These are phyloP conservation scores for Drosophila longiperda DNA, from an alignment of 2,888 invertebrate species.

Conservation along the genomic window DNA sequence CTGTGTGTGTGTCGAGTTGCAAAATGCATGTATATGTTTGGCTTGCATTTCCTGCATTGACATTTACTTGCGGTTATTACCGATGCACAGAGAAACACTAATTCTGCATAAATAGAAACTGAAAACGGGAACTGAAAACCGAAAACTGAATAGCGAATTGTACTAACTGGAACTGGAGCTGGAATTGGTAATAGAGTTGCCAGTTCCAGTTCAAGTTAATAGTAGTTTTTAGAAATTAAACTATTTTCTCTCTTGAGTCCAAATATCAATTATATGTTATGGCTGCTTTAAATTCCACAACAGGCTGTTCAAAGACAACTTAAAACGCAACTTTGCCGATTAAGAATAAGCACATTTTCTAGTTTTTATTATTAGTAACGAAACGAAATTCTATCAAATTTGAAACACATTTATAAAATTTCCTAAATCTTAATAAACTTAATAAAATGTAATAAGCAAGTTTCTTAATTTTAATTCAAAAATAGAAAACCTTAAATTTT, in stretches of 20 bases:
- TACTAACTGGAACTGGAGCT: slow-evolving; percentile 18
- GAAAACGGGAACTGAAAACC: slow-evolving; percentile 14
- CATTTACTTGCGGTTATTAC: slow-evolving; percentile 77
- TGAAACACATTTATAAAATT: neutral
- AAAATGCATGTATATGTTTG: slow-evolving; percentile 60
- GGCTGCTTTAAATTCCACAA: neutral
- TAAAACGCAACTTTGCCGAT: neutral
- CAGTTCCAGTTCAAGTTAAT: neutral
- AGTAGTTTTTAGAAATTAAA: neutral
- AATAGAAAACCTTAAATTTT: neutral
- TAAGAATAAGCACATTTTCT: too few species aligned
- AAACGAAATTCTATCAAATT: neutral
- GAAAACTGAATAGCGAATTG: neutral
- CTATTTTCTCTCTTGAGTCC: neutral
- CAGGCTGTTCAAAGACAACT: neutral
- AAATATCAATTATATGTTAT: neutral
- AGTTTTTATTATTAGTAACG: too few species aligned
- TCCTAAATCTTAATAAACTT: neutral
- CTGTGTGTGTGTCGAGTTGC: neutral
- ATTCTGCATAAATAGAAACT: slow-evolving; percentile 56
- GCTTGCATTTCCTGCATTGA: slow-evolving; percentile 67
- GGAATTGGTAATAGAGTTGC: slow-evolving; percentile 2
- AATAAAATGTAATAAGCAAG: neutral
- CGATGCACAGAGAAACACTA: slow-evolving; percentile 49
- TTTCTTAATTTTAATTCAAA: rapidly evolving